These are phyloP conservation scores for Deroplatys truncata DNA, from an alignment of 2,888 invertebrate species.

Conservation along the genomic window DNA sequence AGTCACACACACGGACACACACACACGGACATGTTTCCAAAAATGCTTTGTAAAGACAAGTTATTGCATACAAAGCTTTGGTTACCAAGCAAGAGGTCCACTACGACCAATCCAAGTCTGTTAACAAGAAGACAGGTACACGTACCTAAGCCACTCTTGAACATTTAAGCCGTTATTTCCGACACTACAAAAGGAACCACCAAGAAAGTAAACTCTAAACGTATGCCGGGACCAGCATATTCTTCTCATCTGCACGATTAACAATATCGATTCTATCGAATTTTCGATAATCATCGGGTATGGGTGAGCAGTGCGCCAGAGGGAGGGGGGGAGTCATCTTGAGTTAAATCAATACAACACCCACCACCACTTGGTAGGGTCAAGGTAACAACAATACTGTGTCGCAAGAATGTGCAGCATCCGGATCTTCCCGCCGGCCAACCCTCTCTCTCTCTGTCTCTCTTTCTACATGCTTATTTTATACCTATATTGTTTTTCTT, in stretches of 20 bases:
- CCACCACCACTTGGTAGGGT: neutral
- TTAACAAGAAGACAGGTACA: too few relatives aligned
- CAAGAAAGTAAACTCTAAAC: neutral
- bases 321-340: conserved; percentile 1
- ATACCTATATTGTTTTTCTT: neutral
- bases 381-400: conserved; percentile 3
- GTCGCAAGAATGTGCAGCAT: neutral
- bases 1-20: too few relatives aligned
- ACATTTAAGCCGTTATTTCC: too few relatives aligned
- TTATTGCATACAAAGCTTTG: too few relatives aligned
- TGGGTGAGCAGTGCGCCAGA: neutral
- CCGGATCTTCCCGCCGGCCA: neutral
- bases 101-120: too few relatives aligned
- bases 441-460: neutral
- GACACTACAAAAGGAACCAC: too few relatives aligned
- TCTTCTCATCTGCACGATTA: conserved; percentile 13
- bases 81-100: too few relatives aligned
- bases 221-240: neutral
- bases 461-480: too few relatives aligned
- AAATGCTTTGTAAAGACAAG: too few relatives aligned
- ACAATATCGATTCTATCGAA: conserved; percentile 13
- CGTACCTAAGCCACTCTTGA: too few relatives aligned
- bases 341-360: conserved; percentile 9
- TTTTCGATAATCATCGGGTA: conserved; percentile 11
- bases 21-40: too few relatives aligned